Evolutionary conservation across 2,797 vertebrate species (phyloP), one percentile per base, ranked within the genome.

Genomic region (Clarias laeviceps): DNA sequence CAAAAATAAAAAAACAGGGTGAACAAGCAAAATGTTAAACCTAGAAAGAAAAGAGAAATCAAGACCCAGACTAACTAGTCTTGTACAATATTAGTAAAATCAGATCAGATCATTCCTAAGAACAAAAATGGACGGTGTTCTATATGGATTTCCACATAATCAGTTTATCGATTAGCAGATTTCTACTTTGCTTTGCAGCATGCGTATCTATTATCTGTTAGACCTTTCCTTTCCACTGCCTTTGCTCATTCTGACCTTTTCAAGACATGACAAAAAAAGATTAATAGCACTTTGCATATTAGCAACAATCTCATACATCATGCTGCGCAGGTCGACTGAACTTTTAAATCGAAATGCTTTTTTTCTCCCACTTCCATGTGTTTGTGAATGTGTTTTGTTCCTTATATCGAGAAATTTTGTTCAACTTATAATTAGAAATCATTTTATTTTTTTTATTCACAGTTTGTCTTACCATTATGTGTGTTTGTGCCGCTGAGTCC

Each of bases 211-310:
- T 61, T 37, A 7, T 62, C 59, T 17, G 0, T 64, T 22, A 22
- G 74, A 4, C 27, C 4, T 59, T 56, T 76, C 27, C 50, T 27
- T 66, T 64, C 20, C 2, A 7, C 93, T 82, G 86, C 87, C 90
- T 92, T 92, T 89, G 91, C 90, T 92, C 92, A 92, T 93, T 89
- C 91, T 93, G 92, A 94, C 93, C 92, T 95, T 94, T 94, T 87
- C 89, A 50, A 93, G 91, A 92, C 92, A 86, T 91, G 91, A 92
- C 91, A 88, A 90, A 92, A 91, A 62, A 9, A 91, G 92, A 95
- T 95, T 95, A 93, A 94, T 95, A 90, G 91, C 89, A 88, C 88
- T 93, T 94, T 93, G 87, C 91, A 91, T 93, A 86, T 91, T 92
- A 90, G 89, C 90, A 85, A 90, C 86, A 32, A 90, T 62, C 86